Evolutionary conservation across 2,797 vertebrate species (phyloP).

Genomic region (Micrastur ruficollis): DNA sequence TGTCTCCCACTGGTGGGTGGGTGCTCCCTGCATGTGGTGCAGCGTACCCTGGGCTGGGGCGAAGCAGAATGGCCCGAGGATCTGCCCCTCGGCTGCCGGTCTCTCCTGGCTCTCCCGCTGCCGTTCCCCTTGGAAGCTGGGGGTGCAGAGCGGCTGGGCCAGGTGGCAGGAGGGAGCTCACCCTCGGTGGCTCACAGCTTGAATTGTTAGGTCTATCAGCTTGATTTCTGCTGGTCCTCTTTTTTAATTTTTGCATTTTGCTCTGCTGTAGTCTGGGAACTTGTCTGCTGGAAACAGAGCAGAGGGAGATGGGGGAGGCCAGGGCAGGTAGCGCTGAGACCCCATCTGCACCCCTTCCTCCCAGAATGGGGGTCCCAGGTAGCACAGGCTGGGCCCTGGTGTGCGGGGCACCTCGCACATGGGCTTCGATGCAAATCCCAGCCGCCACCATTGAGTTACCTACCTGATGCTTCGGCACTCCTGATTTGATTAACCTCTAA

Average conservation of each 20-base stretch:
- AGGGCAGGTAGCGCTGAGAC: not conserved
- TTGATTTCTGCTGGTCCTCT: not conserved
- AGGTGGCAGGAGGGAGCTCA: not conserved
- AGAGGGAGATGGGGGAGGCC: not conserved
- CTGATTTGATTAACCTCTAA: not conserved
- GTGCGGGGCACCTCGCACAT: rapidly evolving
- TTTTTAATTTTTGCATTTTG: rapidly evolving
- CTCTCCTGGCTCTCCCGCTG: not conserved
- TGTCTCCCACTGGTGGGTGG: not conserved
- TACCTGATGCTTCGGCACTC: not conserved
- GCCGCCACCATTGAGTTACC: rapidly evolving
- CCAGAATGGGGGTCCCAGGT: rapidly evolving
- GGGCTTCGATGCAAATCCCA: not conserved
- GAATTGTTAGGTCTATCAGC: rapidly evolving
- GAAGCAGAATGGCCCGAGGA: not conserved
- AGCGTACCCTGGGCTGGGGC: not conserved
- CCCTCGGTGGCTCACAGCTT: rapidly evolving
- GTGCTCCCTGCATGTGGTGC: not conserved
- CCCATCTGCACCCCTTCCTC: not conserved
- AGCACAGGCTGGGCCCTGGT: rapidly evolving
- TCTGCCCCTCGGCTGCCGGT: not conserved
- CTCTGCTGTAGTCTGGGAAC: rapidly evolving
- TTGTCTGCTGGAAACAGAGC: not conserved
- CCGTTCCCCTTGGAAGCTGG: not conserved
- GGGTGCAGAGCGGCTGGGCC: not conserved